Percentiles rank a stretch among this genome's conserved stretches.
phyloP scores from a whole-genome alignment of 1,140 invertebrate genomes.

The Chionoecetes opilio region DNA sequence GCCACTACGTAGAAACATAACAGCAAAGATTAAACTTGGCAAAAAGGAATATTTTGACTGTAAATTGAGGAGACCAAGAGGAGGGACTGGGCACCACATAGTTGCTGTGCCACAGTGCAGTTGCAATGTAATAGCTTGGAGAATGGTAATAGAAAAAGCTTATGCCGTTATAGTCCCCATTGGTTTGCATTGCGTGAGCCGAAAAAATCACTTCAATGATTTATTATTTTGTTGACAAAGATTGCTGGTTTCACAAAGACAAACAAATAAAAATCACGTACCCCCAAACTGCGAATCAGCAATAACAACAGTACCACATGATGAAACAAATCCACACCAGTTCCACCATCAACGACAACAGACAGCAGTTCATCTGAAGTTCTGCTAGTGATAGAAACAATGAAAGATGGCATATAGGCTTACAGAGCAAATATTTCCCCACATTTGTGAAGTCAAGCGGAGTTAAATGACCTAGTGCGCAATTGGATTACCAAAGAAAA shows the following conservation, averaged over 20 bases:
- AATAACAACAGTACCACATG: conserved; percentile 2
- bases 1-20: too few relatives aligned
- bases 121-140: neutral
- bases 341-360: conserved; percentile 48
- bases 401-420: conserved; percentile 36
- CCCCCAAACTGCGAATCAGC: conserved; percentile 48
- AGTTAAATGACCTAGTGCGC: conserved; percentile 39
- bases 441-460: conserved; percentile 44
- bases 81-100: too few relatives aligned
- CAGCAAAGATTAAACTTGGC: too few relatives aligned
- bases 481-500: conserved; percentile 55
- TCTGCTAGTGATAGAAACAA: conserved; percentile 46
- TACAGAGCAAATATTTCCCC: conserved; percentile 23
- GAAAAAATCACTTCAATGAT: conserved; percentile 27
- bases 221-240: conserved; percentile 52
- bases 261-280: conserved; percentile 57
- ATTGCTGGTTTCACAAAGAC: conserved; percentile 50
- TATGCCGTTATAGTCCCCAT: neutral
- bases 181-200: conserved; percentile 57
- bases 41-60: too few relatives aligned
- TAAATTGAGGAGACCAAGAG: too few relatives aligned
- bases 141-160: neutral
- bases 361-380: conserved; percentile 32
- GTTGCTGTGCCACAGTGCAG: neutral
- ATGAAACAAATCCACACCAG: conserved; percentile 55